Percentiles rank a stretch among this genome's conserved stretches.
These are phyloP conservation scores for Thinocorus orbignyianus DNA, from an alignment of 2,113 vertebrate species.

Conservation along the genomic window DNA sequence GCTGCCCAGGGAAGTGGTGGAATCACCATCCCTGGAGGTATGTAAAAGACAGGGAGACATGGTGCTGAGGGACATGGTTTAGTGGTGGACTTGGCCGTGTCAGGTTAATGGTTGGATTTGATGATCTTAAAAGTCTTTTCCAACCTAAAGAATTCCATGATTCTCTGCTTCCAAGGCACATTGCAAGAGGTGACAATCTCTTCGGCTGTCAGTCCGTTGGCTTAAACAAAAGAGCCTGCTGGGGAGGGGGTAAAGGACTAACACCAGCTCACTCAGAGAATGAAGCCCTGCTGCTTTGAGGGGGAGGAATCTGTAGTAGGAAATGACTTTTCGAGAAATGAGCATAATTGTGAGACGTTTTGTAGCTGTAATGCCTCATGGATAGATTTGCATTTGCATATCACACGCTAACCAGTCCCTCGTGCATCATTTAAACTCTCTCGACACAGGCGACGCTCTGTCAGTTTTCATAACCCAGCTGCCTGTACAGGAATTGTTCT, in stretches of 20 bases:
- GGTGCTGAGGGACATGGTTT: not conserved
- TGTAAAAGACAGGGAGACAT: not conserved
- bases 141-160: not conserved
- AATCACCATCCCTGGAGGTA: not conserved
- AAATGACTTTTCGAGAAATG: not conserved
- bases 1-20: not conserved
- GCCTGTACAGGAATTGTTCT: conserved; percentile 18
- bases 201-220: not conserved
- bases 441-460: not conserved
- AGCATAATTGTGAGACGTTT: conserved; percentile 39
- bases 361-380: not conserved
- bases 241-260: not conserved
- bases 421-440: conserved; percentile 9
- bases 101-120: not conserved
- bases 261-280: not conserved
- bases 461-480: conserved; percentile 51
- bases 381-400: conserved; percentile 48
- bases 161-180: not conserved
- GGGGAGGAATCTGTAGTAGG: not conserved
- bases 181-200: not conserved
- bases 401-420: conserved; percentile 37
- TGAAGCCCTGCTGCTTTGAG: not conserved
- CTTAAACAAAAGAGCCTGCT: not conserved
- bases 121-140: not conserved
- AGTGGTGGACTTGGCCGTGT: not conserved